Base-by-base conservation (phyloP, 2,113 vertebrate species). In the Oenanthe melanoleuca region DNA sequence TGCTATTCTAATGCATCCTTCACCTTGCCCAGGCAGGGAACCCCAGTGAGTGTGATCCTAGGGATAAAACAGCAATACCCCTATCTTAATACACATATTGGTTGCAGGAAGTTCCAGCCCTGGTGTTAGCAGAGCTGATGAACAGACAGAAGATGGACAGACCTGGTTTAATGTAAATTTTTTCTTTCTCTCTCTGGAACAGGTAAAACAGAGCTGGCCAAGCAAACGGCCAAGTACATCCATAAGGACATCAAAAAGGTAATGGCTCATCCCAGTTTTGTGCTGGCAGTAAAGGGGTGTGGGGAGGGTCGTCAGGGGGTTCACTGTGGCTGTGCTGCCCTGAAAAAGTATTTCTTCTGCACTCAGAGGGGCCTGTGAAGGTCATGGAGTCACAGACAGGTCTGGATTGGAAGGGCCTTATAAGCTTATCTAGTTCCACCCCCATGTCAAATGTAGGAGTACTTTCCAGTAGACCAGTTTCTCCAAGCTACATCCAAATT, bases 141-240 rank as follows among this genome's bases (percentile, higher is more conserved):
- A 26, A 28, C 42, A 28, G 65, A 63, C 28, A 33, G 81, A 13
- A 5, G 6, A 19, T 1, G 29, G n/a, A 16, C 11, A 14, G 31
- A 26, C 8, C 23, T 55, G 55, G 4, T 65, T 29, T 73, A 70
- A 49, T 31, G 3, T 8, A 5, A 56, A 14, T 63, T 42, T 37
- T 49, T 63, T 83, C 29, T 47, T 47, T 38, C 42, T 61, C 4
- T 95, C 89, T 65, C 72, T 2, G 75, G 21, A n/a, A 60, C 98
- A 99, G 99, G 99, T 78, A 99, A 99, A 97, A 99, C 99, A 0
- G 99, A 99, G 91, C 96, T 99, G 96, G 99, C 99, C 96, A 99
- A 99, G 95, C 99, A 99, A 95, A 99, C 99, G 10, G 99, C 99
- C 72, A 99, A 99, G 79, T 99, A 99, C 86, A 98, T 99, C 97